Evolutionary conservation across 1,140 invertebrate species (phyloP).

Genomic region (Geopemphigus sp.): DNA sequence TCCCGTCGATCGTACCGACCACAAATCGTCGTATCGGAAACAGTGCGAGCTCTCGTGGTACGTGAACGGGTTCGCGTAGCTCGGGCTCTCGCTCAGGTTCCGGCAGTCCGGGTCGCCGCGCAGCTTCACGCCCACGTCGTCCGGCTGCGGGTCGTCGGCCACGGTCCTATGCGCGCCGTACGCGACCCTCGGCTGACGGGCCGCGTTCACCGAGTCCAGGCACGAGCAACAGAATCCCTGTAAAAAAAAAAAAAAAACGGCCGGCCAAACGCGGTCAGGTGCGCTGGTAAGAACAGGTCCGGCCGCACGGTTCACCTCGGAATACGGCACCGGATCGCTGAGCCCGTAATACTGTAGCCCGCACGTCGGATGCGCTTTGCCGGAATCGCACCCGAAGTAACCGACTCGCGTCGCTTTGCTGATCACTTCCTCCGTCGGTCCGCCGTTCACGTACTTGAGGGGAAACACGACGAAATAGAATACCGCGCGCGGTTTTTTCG

Average conservation of each 20-base stretch:
- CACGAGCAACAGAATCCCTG: slow-evolving; percentile 60
- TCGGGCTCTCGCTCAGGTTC: slow-evolving; percentile 55
- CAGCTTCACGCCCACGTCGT: no score
- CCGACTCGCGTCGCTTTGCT: neutral
- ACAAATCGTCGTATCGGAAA: slow-evolving; percentile 59
- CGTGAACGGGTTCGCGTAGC: slow-evolving; percentile 55
- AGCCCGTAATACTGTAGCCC: neutral
- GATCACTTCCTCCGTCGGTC: slow-evolving; percentile 25
- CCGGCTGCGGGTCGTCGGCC: no score
- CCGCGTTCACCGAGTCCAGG: slow-evolving; percentile 53
- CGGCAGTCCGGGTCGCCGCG: slow-evolving; percentile 8
- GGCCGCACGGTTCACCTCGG: neutral
- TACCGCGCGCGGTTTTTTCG: no score
- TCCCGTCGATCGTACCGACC: no score
- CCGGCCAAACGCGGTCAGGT: no score
- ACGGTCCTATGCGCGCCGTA: no score
- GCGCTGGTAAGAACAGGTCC: no score
- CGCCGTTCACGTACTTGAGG: slow-evolving; percentile 9
- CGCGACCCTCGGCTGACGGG: slow-evolving; percentile 51
- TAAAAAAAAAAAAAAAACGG: no score
- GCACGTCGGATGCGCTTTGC: neutral
- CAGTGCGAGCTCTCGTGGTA: slow-evolving; percentile 60
- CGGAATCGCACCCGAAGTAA: slow-evolving; percentile 13
- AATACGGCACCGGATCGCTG: slow-evolving; percentile 3
- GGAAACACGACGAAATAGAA: no score